phyloP scores from a whole-genome alignment of 2,113 vertebrate genomes.

The Patagioenas fasciata region DNA sequence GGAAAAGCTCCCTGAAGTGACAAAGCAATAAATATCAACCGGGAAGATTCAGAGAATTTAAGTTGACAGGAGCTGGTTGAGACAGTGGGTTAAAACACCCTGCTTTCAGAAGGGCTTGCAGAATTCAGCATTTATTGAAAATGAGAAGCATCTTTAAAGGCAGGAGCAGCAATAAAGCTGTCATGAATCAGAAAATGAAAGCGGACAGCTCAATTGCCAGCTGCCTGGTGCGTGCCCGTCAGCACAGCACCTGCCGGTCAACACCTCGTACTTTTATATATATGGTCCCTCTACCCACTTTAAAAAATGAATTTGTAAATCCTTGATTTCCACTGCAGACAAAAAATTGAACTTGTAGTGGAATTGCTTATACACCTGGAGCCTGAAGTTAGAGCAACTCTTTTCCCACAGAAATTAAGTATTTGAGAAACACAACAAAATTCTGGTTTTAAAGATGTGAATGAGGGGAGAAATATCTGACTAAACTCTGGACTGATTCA shows the following conservation, averaged over 20 bases:
- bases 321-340: not conserved
- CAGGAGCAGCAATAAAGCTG: not conserved
- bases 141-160: not conserved
- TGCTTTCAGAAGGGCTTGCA: not conserved
- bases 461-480: not conserved
- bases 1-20: not conserved
- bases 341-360: not conserved
- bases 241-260: not conserved
- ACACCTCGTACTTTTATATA: not conserved
- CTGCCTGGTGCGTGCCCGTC: not conserved
- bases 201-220: not conserved
- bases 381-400: not conserved
- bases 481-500: not conserved
- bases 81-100: not conserved
- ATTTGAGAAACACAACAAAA: not conserved
- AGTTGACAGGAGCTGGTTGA: not conserved
- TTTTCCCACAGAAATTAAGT: not conserved
- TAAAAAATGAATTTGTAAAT: not conserved
- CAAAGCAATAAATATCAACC: not conserved
- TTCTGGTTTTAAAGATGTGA: not conserved
- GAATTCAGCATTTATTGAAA: not conserved
- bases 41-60: not conserved
- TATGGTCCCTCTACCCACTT: not conserved
- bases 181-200: not conserved
- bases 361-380: not conserved